Evolutionary conservation across 2,797 vertebrate genomes (phyloP), one percentile per base, ranked within the genome.

Genomic region (Xenentodon cancila): DNA sequence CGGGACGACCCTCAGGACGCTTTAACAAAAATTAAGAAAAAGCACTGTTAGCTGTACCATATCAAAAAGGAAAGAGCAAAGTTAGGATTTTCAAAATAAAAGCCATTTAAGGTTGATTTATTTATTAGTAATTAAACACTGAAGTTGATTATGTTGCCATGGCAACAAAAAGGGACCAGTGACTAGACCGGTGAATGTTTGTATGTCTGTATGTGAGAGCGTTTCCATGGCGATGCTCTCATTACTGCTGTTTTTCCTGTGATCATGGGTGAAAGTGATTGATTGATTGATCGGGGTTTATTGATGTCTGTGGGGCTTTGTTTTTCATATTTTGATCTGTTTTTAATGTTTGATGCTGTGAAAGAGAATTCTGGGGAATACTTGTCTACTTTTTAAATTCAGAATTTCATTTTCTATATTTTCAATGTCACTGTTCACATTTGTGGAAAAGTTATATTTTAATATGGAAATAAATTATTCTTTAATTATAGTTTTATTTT

Each of bases 81-180:
- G 9, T 13, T 27, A 12, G 15, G 1, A 25, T 56, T 44, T 65
- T 49, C 22, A 43, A 16, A 34, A 32, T 64, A 56, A 64, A 56
- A 50, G 25, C 48, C 64, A 45, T 58, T 3, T 6, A 30, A 44
- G n/a, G 32, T 64, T 34, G 30, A 4, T 11, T 40, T 52, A 53
- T 59, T 53, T 40, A 40, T 40, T 40, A 15, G 37, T 1, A 58
- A 30, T 50, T 40, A 63, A 68, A 69, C 37, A 68, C 76, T 68
- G 62, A 53, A 46, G 12, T 8, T 25, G 49, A 40, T 45, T n/a
- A 1, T 4, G 52, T 63, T 53, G 22, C 61, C 25, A 50, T 0
- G 43, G 59, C 15, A 53, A 72, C 62, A 19, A 3, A 15, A 57
- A 48, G 50, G 60, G 62, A 70, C 73, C 59, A 68, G 65, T 59